Percentiles rank a stretch among this genome's conserved stretches.
These are phyloP conservation scores for Margarornis squamiger DNA, from an alignment of 2,797 vertebrate species.

Conservation along the genomic window DNA sequence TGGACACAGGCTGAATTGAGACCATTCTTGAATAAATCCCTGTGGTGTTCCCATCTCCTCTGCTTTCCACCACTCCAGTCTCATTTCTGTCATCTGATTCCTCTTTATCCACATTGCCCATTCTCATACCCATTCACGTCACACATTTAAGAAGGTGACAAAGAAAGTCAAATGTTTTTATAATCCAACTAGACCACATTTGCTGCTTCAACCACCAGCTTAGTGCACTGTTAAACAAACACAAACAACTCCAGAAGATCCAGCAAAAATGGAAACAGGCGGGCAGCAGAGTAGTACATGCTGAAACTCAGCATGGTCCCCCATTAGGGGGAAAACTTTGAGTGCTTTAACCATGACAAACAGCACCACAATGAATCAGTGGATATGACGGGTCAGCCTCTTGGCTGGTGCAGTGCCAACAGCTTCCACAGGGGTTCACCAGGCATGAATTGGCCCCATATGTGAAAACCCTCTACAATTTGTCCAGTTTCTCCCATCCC, in stretches of 20 bases:
- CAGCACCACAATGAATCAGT: slow-evolving; percentile 48
- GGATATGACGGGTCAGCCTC: slow-evolving; percentile 40
- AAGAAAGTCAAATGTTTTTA: slow-evolving; percentile 33
- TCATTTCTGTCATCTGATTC: slow-evolving; percentile 34
- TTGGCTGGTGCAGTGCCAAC: slow-evolving; percentile 25
- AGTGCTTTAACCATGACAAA: slow-evolving; percentile 52
- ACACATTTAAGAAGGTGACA: slow-evolving; percentile 41
- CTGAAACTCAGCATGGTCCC: slow-evolving; percentile 63
- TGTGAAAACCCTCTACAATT: slow-evolving; percentile 56
- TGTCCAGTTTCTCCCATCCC: slow-evolving; percentile 66
- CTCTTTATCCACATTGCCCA: slow-evolving; percentile 15
- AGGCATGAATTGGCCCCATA: slow-evolving; percentile 65
- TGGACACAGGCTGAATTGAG: background rate
- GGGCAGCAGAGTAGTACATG: slow-evolving; percentile 1
- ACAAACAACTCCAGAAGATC: slow-evolving; percentile 47
- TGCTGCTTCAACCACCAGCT: slow-evolving; percentile 17
- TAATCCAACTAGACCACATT: slow-evolving; percentile 37
- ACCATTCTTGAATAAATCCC: background rate
- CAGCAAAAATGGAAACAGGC: slow-evolving; percentile 43
- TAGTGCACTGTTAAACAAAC: slow-evolving; percentile 11
- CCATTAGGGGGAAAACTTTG: slow-evolving; percentile 44
- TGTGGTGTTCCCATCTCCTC: background rate
- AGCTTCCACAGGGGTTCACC: slow-evolving; percentile 58
- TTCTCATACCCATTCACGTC: slow-evolving; percentile 43
- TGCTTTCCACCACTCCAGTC: slow-evolving; percentile 1